Evolutionary conservation across 2,797 vertebrate species (phyloP).

Genomic region (Fundulus diaphanus): DNA sequence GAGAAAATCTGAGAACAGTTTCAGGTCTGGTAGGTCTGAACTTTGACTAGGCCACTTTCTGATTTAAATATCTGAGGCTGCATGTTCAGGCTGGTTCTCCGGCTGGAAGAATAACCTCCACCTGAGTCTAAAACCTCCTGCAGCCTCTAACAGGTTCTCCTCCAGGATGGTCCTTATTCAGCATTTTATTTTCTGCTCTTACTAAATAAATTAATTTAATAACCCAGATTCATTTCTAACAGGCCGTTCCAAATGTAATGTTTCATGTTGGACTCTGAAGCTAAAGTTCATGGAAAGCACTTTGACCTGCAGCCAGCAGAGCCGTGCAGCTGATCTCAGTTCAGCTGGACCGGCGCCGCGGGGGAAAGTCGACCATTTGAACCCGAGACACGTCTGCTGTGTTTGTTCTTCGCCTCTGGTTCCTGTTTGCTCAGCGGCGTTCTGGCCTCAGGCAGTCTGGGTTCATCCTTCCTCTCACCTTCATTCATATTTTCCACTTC

Average conservation of each 20-base stretch:
- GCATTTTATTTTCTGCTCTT: too few relatives aligned
- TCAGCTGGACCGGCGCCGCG: not conserved
- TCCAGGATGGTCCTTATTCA: too few relatives aligned
- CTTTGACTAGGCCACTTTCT: too few relatives aligned
- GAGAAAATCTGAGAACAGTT: too few relatives aligned
- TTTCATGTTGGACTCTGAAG: not conserved
- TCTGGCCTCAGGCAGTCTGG: conserved; percentile 26
- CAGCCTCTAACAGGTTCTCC: too few relatives aligned
- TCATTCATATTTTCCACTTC: conserved; percentile 6
- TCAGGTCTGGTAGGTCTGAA: too few relatives aligned
- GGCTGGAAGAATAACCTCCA: not conserved
- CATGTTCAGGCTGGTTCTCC: too few relatives aligned
- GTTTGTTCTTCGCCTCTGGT: conserved; percentile 54
- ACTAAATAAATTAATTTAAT: too few relatives aligned
- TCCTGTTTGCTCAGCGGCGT: conserved; percentile 50
- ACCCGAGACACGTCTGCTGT: conserved; percentile 39
- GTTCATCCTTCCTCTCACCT: conserved; percentile 15
- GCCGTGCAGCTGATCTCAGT: not conserved
- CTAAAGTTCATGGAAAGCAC: not conserved
- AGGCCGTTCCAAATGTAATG: too few relatives aligned
- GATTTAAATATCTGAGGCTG: too few relatives aligned
- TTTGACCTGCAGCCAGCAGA: not conserved
- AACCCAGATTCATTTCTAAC: too few relatives aligned
- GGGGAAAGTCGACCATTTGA: conserved; percentile 13
- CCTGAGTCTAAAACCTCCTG: too few relatives aligned